Evolutionary conservation across 2,797 vertebrate genomes (phyloP).

Genomic region (Pseudochromis fuscus): DNA sequence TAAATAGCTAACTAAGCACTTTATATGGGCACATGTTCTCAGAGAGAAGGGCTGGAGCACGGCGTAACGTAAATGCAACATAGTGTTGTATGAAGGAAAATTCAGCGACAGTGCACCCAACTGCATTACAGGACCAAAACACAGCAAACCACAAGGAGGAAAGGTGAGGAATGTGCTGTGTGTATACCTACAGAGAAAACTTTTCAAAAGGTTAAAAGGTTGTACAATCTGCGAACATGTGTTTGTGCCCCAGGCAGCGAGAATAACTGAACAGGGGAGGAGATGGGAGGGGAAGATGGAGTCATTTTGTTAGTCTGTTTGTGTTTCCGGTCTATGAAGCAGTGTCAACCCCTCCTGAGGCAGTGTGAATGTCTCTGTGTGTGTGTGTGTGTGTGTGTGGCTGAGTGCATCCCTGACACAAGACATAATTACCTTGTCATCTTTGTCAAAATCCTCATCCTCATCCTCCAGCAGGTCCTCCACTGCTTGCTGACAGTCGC

Average conservation of each 20-base stretch:
- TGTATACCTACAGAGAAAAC: slow-evolving; percentile 55
- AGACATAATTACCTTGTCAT: slow-evolving; percentile 99
- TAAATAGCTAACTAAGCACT: slow-evolving; percentile 84
- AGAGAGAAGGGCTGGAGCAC: slow-evolving; percentile 66
- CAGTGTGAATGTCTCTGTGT: slow-evolving; percentile 29
- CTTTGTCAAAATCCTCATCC: slow-evolving; percentile 99
- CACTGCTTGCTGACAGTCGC: slow-evolving; percentile 90
- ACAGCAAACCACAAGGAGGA: slow-evolving; percentile 32
- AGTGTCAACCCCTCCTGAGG: slow-evolving; percentile 70
- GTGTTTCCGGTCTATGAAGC: slow-evolving; percentile 73
- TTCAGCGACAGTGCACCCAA: slow-evolving; percentile 30
- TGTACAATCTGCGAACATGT: slow-evolving; percentile 71
- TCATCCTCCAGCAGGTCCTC: slow-evolving; percentile 98
- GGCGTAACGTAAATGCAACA: slow-evolving; percentile 51
- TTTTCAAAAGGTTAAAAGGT: slow-evolving; percentile 77
- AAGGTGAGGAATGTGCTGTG: slow-evolving; percentile 53
- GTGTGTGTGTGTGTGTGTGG: slow-evolving; percentile 2
- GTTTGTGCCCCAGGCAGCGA: slow-evolving; percentile 70
- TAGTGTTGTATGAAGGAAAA: slow-evolving; percentile 36
- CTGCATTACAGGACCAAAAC: slow-evolving; percentile 31
- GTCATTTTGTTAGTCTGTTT: slow-evolving; percentile 72
- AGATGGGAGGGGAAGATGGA: slow-evolving; percentile 56
- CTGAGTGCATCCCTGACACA: slow-evolving; percentile 78
- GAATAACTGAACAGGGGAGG: slow-evolving; percentile 55
- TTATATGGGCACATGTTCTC: slow-evolving; percentile 76